Percentiles rank a stretch among this genome's conserved stretches.
Conservation (phyloP, 2,888 invertebrate genomes). For the Tanytarsus gracilentus region DNA sequence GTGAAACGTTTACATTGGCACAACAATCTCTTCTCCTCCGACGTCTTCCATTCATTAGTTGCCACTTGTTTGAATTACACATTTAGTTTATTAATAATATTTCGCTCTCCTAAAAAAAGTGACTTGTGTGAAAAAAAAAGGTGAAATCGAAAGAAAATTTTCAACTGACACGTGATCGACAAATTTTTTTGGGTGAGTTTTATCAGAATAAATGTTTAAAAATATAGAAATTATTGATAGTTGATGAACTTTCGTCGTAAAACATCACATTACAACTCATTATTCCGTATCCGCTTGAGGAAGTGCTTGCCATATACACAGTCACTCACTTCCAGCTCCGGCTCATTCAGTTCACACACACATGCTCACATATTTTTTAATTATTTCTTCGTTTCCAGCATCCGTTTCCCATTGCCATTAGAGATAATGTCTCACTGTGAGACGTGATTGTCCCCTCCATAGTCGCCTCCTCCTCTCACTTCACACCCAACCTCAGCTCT, state of each 20-base stretch:
- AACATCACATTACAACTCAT: no score
- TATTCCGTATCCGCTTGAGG: conserved; percentile 17
- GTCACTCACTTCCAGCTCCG: not conserved
- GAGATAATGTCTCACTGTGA: conserved; percentile 17
- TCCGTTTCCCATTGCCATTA: conserved; percentile 27
- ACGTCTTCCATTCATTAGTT: conserved; percentile 23
- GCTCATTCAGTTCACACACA: no score
- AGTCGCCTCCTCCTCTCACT: no score
- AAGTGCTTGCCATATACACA: conserved; percentile 8
- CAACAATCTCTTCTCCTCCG: conserved; percentile 14
- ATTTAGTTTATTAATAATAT: conserved; percentile 13
- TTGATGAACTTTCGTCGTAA: no score
- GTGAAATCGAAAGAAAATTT: no score
- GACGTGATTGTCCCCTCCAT: no score
- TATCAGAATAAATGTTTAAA: no score
- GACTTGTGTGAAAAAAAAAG: not conserved
- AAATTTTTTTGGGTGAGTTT: no score
- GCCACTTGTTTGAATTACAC: conserved; percentile 25
- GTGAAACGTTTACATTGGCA: not conserved
- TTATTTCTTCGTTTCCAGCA: conserved; percentile 25
- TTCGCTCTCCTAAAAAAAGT: not conserved
- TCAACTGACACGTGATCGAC: no score
- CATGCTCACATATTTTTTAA: conserved; percentile 13
- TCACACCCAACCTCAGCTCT: no score
- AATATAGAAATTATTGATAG: no score